Evolutionary conservation across 1,140 invertebrate species (phyloP), one percentile per base, ranked within the genome.

Genomic region (Dendroctonus valens): DNA sequence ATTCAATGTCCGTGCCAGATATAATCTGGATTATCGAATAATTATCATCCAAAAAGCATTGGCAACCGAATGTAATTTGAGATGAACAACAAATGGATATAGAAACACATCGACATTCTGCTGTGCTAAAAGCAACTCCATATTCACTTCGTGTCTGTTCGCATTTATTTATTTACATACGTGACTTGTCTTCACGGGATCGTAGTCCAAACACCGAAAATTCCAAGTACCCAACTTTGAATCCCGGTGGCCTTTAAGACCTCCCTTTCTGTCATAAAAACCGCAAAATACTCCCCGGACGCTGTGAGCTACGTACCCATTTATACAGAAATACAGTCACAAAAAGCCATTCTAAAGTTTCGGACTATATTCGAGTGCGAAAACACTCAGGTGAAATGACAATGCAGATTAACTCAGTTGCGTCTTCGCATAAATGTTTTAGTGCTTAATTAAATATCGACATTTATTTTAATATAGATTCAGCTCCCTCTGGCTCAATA

Each of bases 111-210:
- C 26, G n/a, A 40, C 26, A 15, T 54, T 38, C 52, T 54, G 7
- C 39, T 7, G 40, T 2, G 26, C 41, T 59, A 49, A 59, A 59
- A 59, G 58, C 50, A 46, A 11, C 58, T 59, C 48, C 15, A 49
- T 50, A 49, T 59, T 8, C 58, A 59, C 46, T n/a, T 37, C 55
- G 41, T 11, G 7, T n/a, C 7, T 14, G 58, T 12, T 49, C 42
- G 41, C 12, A 52, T 52, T 61, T 50, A 61, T 61, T 61, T 61
- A 61, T 61, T 61, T 61, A 61, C 50, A 52, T 61, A 61, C 59
- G 59, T 52, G 39, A 12, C 59, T 41, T 61, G 39, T 61, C 59
- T 61, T 61, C 38, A 40, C 48, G 59, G 49, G 59, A 41, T 61
- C 48, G 59, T 52, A 61, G 59, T 52, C 59, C 59, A 52, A 61